Evolutionary conservation across 2,797 vertebrate species (phyloP).

Genomic region (Dallia pectoralis): DNA sequence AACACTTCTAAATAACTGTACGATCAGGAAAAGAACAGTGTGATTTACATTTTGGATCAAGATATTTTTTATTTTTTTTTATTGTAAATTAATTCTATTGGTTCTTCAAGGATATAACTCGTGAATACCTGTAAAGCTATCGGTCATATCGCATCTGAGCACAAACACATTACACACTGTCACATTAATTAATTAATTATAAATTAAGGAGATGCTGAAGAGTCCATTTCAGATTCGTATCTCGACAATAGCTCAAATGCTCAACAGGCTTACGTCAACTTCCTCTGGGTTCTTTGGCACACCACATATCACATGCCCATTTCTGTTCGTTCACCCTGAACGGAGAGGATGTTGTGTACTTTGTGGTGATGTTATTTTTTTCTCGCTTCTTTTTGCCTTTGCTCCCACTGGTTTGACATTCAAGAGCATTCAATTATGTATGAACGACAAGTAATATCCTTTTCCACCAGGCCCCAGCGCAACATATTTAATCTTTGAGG

Average conservation of each 20-base stretch:
- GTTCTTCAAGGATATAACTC: no score
- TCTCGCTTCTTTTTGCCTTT: slow-evolving; percentile 79
- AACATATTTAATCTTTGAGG: slow-evolving; percentile 84
- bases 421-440: slow-evolving; percentile 86
- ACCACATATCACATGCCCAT: slow-evolving; percentile 72
- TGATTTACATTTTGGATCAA: slow-evolving; percentile 35
- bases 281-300: slow-evolving; percentile 63
- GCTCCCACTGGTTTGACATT: slow-evolving; percentile 85
- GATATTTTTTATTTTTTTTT: no score
- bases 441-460: slow-evolving; percentile 85
- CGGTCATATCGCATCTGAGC: neutral
- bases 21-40: neutral
- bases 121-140: no score
- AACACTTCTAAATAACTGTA: neutral
- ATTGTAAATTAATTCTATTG: no score
- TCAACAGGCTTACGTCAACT: slow-evolving; percentile 54
- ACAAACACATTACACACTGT: no score
- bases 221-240: slow-evolving; percentile 20
- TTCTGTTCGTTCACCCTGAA: slow-evolving; percentile 53
- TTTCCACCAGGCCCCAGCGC: slow-evolving; percentile 79
- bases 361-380: slow-evolving; percentile 73
- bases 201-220: neutral
- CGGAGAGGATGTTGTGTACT: slow-evolving; percentile 60
- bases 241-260: slow-evolving; percentile 42
- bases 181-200: no score